Evolutionary conservation across 2,888 invertebrate genomes (phyloP), one percentile per base, ranked within the genome.

Genomic region (Diplolepis rosae): DNA sequence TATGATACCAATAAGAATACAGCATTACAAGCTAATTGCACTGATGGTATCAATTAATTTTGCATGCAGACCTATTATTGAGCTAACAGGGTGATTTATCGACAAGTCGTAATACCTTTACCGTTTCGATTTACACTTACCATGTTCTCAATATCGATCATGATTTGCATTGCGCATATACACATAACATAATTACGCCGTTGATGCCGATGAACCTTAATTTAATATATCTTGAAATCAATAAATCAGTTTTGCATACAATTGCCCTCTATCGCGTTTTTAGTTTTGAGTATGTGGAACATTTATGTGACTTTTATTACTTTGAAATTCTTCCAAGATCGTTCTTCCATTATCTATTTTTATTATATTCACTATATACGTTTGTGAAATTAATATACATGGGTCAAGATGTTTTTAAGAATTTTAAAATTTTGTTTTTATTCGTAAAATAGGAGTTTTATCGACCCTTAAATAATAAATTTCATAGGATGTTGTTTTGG

Each of bases 81-180:
- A 51, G 9, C 15, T 51, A 51, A 51, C 15, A 51, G 18, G 22
- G 27, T 27, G 51, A 51, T 51, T 51, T 51, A 51, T 51, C n/a
- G 27, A 15, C 18, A 27, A 51, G 11, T 18, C 15, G 9, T 15
- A 27, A 51, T 51, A 51, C 51, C 22, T 24, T 51, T 51, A 22
- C 51, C 3, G 22, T 51, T 4, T 13, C 13, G 35, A n/a, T 39
- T 39, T 39, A 39, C 11, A 11, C 13, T 39, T 39, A 39, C 35
- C n/a, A 3, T 39, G 35, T 39, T 39, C 35, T 39, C 11, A 13
- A 39, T 39, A 39, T 11, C 13, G 35, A 4, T 39, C 35, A 39
- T 13, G 9, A 39, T 39, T 39, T 39, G 11, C 13, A 39, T 39
- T 39, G 35, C 35, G 35, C 35, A 9, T 13, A 13, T 39, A 39